These are phyloP conservation scores for Phataginus tetradactyla DNA, from an alignment of 2,797 vertebrate genomes.

Conservation along the genomic window DNA sequence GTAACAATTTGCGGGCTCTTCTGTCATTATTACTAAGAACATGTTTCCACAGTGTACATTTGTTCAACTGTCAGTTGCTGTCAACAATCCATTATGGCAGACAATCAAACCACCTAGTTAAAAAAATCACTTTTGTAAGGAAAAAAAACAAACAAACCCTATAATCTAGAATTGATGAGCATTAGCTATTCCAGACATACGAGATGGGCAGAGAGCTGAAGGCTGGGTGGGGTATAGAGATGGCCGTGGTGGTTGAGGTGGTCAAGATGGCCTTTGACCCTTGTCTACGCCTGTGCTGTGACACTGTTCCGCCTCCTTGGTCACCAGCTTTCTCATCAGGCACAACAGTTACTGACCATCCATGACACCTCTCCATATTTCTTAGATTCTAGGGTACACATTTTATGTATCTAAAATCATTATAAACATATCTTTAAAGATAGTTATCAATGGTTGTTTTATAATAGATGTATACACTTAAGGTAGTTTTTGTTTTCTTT, in stretches of 20 bases:
- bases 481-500: background rate
- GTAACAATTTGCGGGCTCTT: background rate
- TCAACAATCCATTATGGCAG: background rate
- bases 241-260: accelerated
- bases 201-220: background rate
- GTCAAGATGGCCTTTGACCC: background rate
- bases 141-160: background rate
- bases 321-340: background rate
- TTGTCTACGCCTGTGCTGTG: accelerated
- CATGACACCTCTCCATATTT: background rate
- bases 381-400: background rate
- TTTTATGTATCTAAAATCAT: background rate
- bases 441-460: background rate
- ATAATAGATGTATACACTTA: background rate
- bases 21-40: slow-evolving; percentile 9
- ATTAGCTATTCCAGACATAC: background rate
- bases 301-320: background rate
- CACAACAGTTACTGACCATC: no score
- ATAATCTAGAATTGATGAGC: background rate
- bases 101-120: background rate
- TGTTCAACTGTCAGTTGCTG: slow-evolving; percentile 47
- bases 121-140: slow-evolving; percentile 45
- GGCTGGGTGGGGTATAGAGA: background rate
- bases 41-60: background rate
- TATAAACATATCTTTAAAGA: background rate